phyloP scores from a whole-genome alignment of 2,888 invertebrate species.

The Cotesia congregata region DNA sequence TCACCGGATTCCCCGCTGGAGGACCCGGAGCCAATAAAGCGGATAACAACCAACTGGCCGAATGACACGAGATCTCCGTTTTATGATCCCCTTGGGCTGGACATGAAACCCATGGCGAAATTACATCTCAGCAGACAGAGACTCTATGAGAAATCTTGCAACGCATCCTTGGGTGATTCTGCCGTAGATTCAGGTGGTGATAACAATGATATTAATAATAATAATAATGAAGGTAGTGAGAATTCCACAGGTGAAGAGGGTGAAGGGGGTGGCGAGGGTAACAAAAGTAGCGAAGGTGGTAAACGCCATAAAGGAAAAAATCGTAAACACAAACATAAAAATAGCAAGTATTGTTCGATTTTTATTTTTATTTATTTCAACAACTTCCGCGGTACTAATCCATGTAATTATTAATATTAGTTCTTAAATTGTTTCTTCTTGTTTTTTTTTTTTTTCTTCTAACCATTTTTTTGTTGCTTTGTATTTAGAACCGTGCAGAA shows the following conservation, averaged over 20 bases:
- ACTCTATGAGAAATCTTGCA: conserved; percentile 82
- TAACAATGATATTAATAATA: conserved; percentile 71
- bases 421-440: conserved; percentile 29
- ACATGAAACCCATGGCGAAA: conserved; percentile 88
- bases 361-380: conserved; percentile 14
- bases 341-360: conserved; percentile 34
- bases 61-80: conserved; percentile 94
- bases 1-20: conserved; percentile 83
- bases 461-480: conserved; percentile 3
- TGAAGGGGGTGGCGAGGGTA: background rate
- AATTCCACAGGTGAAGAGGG: background rate
- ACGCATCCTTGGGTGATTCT: conserved; percentile 74
- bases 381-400: background rate
- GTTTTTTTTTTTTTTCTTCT: conserved; percentile 38
- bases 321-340: conserved; percentile 73
- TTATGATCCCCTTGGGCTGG: conserved; percentile 79
- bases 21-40: conserved; percentile 87
- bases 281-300: background rate
- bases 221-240: conserved; percentile 67
- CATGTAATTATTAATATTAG: conserved; percentile 7
- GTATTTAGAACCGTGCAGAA: conserved; percentile 83
- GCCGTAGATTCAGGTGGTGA: conserved; percentile 68
- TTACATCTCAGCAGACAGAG: conserved; percentile 83
- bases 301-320: conserved; percentile 69
- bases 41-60: conserved; percentile 91